Evolutionary conservation across 92 coral and sea anemone species (phyloP).

Genomic region (Phenganax subtilis): DNA sequence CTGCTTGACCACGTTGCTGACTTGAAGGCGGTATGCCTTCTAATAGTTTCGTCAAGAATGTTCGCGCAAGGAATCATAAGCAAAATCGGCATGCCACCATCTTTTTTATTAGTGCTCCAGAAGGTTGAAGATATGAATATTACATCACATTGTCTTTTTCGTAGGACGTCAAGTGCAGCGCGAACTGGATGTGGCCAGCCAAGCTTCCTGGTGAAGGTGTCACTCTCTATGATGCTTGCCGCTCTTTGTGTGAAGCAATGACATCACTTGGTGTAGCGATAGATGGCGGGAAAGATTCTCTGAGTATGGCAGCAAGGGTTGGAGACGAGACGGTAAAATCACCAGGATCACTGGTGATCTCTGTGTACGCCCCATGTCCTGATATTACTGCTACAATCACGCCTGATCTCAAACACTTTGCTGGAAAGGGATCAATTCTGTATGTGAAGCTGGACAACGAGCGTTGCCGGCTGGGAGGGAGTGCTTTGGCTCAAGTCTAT

Average conservation of each 20-base stretch:
- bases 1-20: no score
- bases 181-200: conserved; percentile 99
- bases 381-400: conserved; percentile 82
- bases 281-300: conserved; percentile 97
- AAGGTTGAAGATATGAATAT: neutral
- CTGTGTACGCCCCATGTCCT: conserved; percentile 92
- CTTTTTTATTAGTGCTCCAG: conserved; percentile 31
- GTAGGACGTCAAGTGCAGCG: conserved; percentile 96
- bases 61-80: no score
- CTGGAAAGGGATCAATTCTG: conserved; percentile 52
- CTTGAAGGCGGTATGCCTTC: no score
- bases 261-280: conserved; percentile 78
- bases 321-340: conserved; percentile 80
- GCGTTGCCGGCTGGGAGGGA: conserved; percentile 79
- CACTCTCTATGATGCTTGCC: conserved; percentile 78
- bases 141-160: neutral
- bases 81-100: conserved; percentile 36
- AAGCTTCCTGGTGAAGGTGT: conserved; percentile 95
- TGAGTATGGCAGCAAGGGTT: conserved; percentile 97
- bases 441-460: conserved; percentile 50
- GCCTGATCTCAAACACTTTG: conserved; percentile 76
- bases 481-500: conserved; percentile 91
- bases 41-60: conserved; percentile 30
- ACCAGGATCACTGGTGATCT: conserved; percentile 86
- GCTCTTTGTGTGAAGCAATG: conserved; percentile 90